Evolutionary conservation across 1,140 invertebrate species (phyloP).

Genomic region (Venturia canescens): DNA sequence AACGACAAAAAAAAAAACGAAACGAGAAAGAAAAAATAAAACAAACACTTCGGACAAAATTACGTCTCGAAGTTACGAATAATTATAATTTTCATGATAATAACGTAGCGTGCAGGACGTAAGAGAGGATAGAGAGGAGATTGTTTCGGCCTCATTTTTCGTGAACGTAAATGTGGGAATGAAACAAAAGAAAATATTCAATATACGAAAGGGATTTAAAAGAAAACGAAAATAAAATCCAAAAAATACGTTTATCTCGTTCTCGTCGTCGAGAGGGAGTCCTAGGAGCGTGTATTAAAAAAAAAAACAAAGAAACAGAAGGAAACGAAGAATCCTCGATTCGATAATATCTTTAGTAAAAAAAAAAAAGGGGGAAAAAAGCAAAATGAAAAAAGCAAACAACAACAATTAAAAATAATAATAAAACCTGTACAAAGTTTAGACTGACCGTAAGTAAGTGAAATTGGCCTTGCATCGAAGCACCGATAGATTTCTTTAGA

Average conservation of each 20-base stretch:
- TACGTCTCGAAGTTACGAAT: conserved; percentile 8
- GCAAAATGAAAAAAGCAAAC: conserved; percentile 11
- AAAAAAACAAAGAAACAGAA: not conserved
- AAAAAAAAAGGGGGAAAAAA: conserved; percentile 1
- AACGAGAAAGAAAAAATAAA: not conserved
- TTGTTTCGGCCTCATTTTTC: conserved; percentile 2
- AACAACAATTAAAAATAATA: conserved; percentile 3
- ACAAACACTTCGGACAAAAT: not conserved
- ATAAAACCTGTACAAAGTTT: conserved; percentile 40
- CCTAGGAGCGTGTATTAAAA: not conserved
- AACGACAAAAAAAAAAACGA: not conserved
- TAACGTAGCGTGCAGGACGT: conserved; percentile 24
- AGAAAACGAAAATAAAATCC: not conserved
- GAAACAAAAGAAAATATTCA: not conserved
- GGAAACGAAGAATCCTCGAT: conserved; percentile 1
- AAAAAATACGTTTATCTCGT: not conserved
- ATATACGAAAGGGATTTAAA: conserved; percentile 13
- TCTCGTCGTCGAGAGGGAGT: conserved; percentile 22
- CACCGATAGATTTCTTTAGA: conserved; percentile 41
- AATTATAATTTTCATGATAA: not conserved
- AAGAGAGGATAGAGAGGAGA: conserved; percentile 31
- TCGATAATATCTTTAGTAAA: conserved; percentile 27
- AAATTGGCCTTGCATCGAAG: conserved; percentile 39
- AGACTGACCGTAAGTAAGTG: conserved; percentile 41
- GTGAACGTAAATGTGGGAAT: not conserved